Evolutionary conservation across 2,113 vertebrate species (phyloP), one percentile per base, ranked within the genome.

Genomic region (Lichenostomus cassidix): DNA sequence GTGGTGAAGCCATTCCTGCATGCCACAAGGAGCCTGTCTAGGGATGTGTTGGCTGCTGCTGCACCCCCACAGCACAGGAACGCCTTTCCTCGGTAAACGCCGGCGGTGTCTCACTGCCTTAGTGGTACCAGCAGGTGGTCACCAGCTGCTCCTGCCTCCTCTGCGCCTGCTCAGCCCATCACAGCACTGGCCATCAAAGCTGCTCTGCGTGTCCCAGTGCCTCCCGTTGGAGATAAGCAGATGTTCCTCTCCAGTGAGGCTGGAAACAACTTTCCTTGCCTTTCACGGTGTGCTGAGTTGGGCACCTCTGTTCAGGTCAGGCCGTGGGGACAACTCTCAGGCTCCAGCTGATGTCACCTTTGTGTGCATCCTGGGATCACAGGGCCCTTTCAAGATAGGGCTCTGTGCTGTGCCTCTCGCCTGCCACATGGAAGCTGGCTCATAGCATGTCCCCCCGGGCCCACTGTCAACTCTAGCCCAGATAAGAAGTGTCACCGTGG

Each of bases 111-210:
- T 86, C 3, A 2, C 64, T 71, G 65, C 3, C 0, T 35, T 35
- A 12, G 62, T n/a, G 9, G 41, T 37, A 4, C 44, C 94, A 76
- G 88, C 88, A 60, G 41, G 56, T 76, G 63, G 76, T 29, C 77
- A 78, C 31, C 94, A 94, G 92, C 94, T 95, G 89, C 86, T 96
- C 59, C 86, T 69, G 58, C 69, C 62, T 49, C 58, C 78, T 75
- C 74, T 85, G 79, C 1, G 53, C 91, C 78, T 70, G 91, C 83
- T 87, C 76, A 20, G 20, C 70, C 29, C 10, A 1, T 44, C 7
- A 1, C 76, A 82, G 89, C 76, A 1, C 64, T 75, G 91, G 60
- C 87, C 87, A 52, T 49, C 78, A 68, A 12, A 92, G 79, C 87
- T 74, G 58, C 28, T 81, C 77, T 18, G 24, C 0, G 0, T 37